phyloP scores from a whole-genome alignment of 1,140 invertebrate genomes.

The Drosophila chauvacae region DNA sequence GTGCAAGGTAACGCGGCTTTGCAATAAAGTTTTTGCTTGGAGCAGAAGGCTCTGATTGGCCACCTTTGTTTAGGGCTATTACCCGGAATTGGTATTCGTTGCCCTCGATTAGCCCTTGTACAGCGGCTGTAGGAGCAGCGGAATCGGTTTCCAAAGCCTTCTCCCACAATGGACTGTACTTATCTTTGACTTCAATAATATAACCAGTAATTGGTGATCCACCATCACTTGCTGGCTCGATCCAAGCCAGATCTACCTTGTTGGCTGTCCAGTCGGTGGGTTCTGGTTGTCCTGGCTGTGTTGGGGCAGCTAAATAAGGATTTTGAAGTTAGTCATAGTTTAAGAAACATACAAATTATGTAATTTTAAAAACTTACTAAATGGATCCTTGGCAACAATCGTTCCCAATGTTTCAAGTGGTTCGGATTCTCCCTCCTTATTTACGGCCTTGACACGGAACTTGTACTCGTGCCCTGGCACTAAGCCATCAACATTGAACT shows the following conservation, averaged over 20 bases:
- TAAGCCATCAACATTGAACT: constrained; percentile 94
- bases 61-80: constrained; percentile 97
- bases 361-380: constrained; percentile 84
- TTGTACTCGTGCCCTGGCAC: constrained; percentile 98
- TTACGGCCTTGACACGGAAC: constrained; percentile 98
- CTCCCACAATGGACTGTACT: constrained; percentile 96
- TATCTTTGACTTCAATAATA: constrained; percentile 98
- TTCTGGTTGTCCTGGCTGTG: constrained; percentile 93
- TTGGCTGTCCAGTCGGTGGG: constrained; percentile 96
- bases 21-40: constrained; percentile 95
- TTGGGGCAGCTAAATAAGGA: constrained; percentile 87
- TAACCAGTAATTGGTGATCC: constrained; percentile 97
- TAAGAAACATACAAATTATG: neutral
- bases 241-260: constrained; percentile 95
- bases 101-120: constrained; percentile 96
- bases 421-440: constrained; percentile 98
- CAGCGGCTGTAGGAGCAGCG: constrained; percentile 89
- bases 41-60: constrained; percentile 94
- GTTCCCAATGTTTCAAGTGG: constrained; percentile 96
- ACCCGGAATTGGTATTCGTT: constrained; percentile 99
- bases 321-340: neutral
- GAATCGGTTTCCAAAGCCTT: constrained; percentile 93
- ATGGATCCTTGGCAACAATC: constrained; percentile 98
- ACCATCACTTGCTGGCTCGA: constrained; percentile 92
- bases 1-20: constrained; percentile 95